A percentile compares a stretch with the other conserved stretches of the same genome.
Conservation (phyloP, 2,888 invertebrate species). For the Hartigia nigra region DNA sequence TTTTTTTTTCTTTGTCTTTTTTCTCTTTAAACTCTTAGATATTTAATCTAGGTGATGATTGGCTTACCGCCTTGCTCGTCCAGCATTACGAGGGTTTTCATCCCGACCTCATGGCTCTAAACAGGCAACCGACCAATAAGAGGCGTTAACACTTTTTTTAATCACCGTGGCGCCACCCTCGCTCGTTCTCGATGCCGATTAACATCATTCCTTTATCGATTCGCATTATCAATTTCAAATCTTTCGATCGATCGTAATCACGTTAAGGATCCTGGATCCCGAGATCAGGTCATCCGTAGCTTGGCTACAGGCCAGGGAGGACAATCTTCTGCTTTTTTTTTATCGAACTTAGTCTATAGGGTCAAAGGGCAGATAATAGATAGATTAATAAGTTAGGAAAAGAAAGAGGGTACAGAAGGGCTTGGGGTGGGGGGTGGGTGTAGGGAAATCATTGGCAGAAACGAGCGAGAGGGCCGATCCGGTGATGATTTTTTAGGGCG, state of each 20-base stretch:
- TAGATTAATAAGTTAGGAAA: background rate
- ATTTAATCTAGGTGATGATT: slow-evolving; percentile 54
- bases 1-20: slow-evolving; percentile 14
- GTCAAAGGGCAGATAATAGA: background rate
- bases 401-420: slow-evolving; percentile 14
- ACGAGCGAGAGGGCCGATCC: slow-evolving; percentile 51
- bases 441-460: slow-evolving; percentile 16
- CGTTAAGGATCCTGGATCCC: background rate
- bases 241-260: background rate
- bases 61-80: slow-evolving; percentile 99
- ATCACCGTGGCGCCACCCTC: slow-evolving; percentile 40
- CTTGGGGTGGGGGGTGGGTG: slow-evolving; percentile 9
- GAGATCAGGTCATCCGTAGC: background rate
- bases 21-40: slow-evolving; percentile 25
- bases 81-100: slow-evolving; percentile 99
- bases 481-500: slow-evolving; percentile 24
- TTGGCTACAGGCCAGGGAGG: background rate
- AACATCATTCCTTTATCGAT: background rate
- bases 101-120: slow-evolving; percentile 99
- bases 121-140: slow-evolving; percentile 71
- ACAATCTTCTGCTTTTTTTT: background rate
- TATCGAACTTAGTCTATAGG: background rate
- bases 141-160: slow-evolving; percentile 54
- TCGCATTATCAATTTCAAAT: background rate
- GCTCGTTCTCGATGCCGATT: slow-evolving; percentile 14